Percentiles rank a stretch among this genome's conserved stretches.
These are phyloP conservation scores for Leptopilina syphax DNA, from an alignment of 2,888 invertebrate species.

Conservation along the genomic window DNA sequence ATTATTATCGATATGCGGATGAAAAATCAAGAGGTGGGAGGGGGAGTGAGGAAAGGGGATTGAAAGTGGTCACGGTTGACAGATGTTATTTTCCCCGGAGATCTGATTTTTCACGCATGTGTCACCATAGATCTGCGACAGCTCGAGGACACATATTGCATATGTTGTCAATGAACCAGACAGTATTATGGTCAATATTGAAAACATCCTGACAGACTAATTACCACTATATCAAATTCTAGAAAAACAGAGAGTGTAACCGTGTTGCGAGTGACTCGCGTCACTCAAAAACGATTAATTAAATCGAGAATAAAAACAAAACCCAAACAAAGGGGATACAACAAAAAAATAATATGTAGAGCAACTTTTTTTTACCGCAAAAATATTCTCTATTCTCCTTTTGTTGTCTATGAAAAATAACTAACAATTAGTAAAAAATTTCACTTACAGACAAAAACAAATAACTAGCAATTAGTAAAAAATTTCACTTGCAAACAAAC, in stretches of 20 bases:
- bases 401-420: no score
- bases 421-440: no score
- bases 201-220: conserved; percentile 18
- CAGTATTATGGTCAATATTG: conserved; percentile 17
- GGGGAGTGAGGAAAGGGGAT: conserved; percentile 41
- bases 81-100: conserved; percentile 64
- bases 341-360: no score
- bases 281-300: no score
- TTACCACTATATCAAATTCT: neutral
- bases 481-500: no score
- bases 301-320: no score
- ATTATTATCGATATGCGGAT: conserved; percentile 56
- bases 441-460: no score
- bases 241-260: neutral
- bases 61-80: conserved; percentile 60
- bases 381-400: no score
- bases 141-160: conserved; percentile 53
- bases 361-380: no score
- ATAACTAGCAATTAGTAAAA: no score
- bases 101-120: conserved; percentile 70
- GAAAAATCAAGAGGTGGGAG: conserved; percentile 22
- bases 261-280: no score
- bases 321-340: no score
- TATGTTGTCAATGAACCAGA: conserved; percentile 58
- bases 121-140: conserved; percentile 59